Percentiles rank a stretch among this genome's conserved stretches.
These are phyloP conservation scores for Acanthopleura granulata DNA, from an alignment of 2,888 invertebrate species.

Conservation along the genomic window DNA sequence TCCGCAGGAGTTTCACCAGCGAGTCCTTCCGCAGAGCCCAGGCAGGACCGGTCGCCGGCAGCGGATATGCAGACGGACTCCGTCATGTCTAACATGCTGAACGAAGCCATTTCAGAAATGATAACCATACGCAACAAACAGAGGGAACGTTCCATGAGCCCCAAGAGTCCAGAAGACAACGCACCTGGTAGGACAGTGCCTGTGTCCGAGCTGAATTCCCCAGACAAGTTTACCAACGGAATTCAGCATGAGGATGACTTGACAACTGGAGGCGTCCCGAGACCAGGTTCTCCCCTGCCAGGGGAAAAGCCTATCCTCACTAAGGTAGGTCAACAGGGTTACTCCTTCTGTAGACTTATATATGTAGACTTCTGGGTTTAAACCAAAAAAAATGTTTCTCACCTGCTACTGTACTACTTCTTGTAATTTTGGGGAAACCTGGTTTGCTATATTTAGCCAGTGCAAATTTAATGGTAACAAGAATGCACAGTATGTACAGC, in stretches of 20 bases:
- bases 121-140: constrained; percentile 48
- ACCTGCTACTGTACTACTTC: too few relatives aligned
- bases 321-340: constrained; percentile 24
- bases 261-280: constrained; percentile 10
- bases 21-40: background rate
- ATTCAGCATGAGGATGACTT: background rate
- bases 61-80: constrained; percentile 1
- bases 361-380: too few relatives aligned
- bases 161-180: background rate
- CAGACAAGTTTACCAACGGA: background rate
- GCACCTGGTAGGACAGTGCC: too few relatives aligned
- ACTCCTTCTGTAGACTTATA: too few relatives aligned
- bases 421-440: too few relatives aligned
- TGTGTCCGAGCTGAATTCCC: background rate
- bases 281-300: constrained; percentile 55
- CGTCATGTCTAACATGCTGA: constrained; percentile 51
- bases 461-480: too few relatives aligned
- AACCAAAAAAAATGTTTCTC: too few relatives aligned
- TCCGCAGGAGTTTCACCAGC: constrained; percentile 17
- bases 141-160: background rate
- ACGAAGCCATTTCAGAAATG: constrained; percentile 63
- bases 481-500: too few relatives aligned
- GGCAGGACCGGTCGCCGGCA: background rate
- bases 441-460: too few relatives aligned
- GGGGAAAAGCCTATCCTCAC: constrained; percentile 28